Evolutionary conservation across 92 coral and sea anemone species (phyloP), one percentile per base, ranked within the genome.

Genomic region (Heliopora coerulea): DNA sequence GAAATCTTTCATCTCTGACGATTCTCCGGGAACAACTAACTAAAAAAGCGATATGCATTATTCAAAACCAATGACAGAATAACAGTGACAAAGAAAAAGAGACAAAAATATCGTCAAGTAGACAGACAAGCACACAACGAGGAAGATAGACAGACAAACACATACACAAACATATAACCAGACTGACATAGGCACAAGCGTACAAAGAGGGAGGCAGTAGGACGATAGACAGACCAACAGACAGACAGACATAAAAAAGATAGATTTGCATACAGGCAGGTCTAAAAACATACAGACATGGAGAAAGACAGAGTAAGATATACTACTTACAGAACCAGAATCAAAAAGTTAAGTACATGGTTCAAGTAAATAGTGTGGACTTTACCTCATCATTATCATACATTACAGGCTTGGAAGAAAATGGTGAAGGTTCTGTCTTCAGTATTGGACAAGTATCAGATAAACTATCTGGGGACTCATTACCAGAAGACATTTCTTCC

Each of bases 331-430:
- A n/a, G n/a, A n/a, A n/a, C n/a, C n/a, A n/a, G n/a, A n/a, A n/a
- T n/a, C n/a, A n/a, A n/a, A n/a, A n/a, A n/a, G n/a, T n/a, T n/a
- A n/a, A n/a, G n/a, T n/a, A n/a, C n/a, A n/a, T n/a, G n/a, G n/a
- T n/a, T n/a, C n/a, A n/a, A n/a, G n/a, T n/a, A n/a, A n/a, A n/a
- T n/a, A n/a, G n/a, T n/a, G n/a, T n/a, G n/a, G n/a, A n/a, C n/a
- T 8, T 15, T 58, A 95, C 99, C 95, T 95, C 96, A 49, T 95
- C 99, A 21, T 90, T 83, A 56, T 95, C 96, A 78, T 87, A 90
- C 99, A 95, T 95, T 80, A 95, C 99, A 42, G 99, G 96, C 74
- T 87, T 95, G 31, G 99, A 95, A 12, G 99, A 95, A 76, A 95
- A 95, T 1, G 99, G 99, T 4, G 99, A 90, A 0, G 95, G 95